Evolutionary conservation across 2,797 vertebrate genomes (phyloP).

Genomic region (Hoplostethus mediterraneus): DNA sequence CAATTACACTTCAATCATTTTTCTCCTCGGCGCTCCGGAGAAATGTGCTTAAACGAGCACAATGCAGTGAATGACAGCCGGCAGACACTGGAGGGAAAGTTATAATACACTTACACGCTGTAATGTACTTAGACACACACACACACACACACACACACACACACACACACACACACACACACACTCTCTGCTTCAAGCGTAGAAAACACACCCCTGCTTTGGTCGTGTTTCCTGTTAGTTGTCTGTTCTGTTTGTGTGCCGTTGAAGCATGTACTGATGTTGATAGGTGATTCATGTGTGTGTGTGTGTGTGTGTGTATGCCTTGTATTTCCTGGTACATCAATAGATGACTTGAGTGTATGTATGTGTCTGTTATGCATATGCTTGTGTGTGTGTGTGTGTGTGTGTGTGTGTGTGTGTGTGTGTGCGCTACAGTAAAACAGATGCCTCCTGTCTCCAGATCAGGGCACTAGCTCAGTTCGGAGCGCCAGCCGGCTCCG

Average conservation of each 20-base stretch:
- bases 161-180: not conserved
- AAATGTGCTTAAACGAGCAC: too few species aligned
- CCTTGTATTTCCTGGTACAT: not conserved
- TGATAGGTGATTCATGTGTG: not conserved
- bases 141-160: not conserved
- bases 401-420: not conserved
- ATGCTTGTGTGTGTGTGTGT: not conserved
- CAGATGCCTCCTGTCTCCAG: too few species aligned
- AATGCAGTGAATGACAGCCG: too few species aligned
- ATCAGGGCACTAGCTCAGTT: too few species aligned
- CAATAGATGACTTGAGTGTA: not conserved
- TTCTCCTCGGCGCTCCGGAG: too few species aligned
- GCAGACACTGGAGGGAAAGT: conserved; percentile 30
- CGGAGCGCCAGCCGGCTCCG: not conserved
- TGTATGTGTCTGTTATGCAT: not conserved
- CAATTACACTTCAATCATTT: too few species aligned
- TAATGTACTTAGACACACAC: conserved; percentile 41
- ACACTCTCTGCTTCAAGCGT: too few species aligned
- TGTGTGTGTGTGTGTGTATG: conserved; percentile 2
- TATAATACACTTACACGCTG: conserved; percentile 8
- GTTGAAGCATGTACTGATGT: not conserved
- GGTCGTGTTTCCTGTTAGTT: not conserved
- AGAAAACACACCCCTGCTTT: conserved; percentile 1
- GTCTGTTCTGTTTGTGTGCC: not conserved
- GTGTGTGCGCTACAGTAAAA: too few species aligned